phyloP scores from a whole-genome alignment of 2,113 vertebrate species.

The Rhegmatorhina hoffmannsi region DNA sequence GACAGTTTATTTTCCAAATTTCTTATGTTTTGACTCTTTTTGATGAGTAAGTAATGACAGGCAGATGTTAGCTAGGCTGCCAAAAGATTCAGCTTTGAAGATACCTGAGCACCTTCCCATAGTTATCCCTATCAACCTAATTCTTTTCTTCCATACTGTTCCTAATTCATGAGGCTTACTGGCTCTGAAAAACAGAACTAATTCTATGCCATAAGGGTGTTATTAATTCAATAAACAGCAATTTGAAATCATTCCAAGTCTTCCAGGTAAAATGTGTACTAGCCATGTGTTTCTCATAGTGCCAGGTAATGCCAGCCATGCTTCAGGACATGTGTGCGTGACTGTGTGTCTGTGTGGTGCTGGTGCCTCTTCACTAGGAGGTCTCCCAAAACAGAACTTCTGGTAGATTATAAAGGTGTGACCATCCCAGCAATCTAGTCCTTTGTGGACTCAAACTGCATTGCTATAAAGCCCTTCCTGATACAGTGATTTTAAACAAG shows the following conservation, averaged over 20 bases:
- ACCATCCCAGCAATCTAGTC: neutral
- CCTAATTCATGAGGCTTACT: neutral
- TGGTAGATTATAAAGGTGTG: neutral
- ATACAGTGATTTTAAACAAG: neutral
- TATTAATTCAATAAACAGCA: neutral
- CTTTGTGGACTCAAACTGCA: neutral
- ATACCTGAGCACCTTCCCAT: neutral
- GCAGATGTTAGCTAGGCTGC: neutral
- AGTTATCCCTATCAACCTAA: neutral
- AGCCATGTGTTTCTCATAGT: neutral
- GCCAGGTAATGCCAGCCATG: too few relatives aligned
- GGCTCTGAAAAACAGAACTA: neutral
- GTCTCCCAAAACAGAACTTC: neutral
- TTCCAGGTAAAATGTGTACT: rapidly evolving
- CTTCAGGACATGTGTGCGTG: neutral
- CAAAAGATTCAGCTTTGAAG: neutral
- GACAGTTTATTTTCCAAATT: neutral
- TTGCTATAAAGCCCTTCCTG: neutral
- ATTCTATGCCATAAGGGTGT: neutral
- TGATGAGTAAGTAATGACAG: neutral
- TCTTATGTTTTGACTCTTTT: neutral
- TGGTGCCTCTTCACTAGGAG: neutral
- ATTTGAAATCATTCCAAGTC: neutral
- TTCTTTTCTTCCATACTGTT: neutral
- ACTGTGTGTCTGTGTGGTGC: too few relatives aligned